Evolutionary conservation across 2,797 vertebrate species (phyloP).

Genomic region (Chloroceryle amazona): DNA sequence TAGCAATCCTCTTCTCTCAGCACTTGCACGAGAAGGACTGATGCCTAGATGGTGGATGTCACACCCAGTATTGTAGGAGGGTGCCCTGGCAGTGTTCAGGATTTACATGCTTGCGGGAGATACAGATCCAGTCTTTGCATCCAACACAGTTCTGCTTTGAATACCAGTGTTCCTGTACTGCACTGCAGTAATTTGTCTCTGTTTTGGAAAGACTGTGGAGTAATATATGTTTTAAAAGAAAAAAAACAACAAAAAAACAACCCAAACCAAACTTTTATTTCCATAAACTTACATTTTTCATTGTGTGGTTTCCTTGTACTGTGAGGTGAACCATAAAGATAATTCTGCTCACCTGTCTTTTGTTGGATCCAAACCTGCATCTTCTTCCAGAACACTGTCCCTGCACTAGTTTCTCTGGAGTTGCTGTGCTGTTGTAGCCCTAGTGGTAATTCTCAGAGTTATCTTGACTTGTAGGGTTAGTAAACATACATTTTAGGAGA

Average conservation of each 20-base stretch:
- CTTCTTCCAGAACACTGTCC: neutral
- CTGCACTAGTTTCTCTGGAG: neutral
- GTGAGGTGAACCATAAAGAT: neutral
- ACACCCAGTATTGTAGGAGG: neutral
- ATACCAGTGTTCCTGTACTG: neutral
- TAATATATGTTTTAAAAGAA: too few relatives aligned
- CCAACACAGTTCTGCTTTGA: neutral
- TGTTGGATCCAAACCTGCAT: neutral
- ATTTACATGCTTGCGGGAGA: fast-evolving
- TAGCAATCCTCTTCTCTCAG: neutral
- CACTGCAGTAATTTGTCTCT: neutral
- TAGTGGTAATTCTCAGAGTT: constrained; percentile 3
- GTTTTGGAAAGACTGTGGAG: neutral
- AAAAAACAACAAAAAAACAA: too few relatives aligned
- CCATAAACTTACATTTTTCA: fast-evolving
- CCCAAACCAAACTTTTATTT: neutral
- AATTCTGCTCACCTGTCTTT: neutral
- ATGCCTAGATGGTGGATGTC: neutral
- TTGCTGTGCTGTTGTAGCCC: neutral
- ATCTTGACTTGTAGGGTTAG: neutral
- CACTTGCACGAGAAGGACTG: neutral
- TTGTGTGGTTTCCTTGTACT: neutral
- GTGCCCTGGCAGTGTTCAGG: neutral
- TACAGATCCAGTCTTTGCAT: neutral
- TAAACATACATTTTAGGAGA: neutral